Base-by-base conservation (phyloP, 2,113 vertebrate genomes). In the Oenanthe melanoleuca region DNA sequence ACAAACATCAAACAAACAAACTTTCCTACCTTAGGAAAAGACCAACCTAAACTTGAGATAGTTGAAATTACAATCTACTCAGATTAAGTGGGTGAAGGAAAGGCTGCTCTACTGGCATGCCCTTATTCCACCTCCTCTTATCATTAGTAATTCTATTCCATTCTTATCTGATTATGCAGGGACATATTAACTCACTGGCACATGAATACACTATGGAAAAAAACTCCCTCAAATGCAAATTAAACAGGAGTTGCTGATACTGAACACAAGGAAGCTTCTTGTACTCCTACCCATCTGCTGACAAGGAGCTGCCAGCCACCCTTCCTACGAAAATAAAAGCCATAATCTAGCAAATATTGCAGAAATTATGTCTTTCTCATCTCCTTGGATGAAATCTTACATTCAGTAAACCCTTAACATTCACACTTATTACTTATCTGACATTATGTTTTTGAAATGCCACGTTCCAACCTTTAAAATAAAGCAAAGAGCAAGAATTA, bases 111-210 rank as follows among this genome's bases (percentile, higher is more conserved):
- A 33, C 45, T 86, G 69, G n/a, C 65, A 60, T 93, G 55, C 57
- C 70, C 93, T 93, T 84, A 57, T 88, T 95, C 94, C 40, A 79
- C 88, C 79, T 95, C 89, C 50, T 82, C 69, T 92, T 95, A 89
- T 94, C 63, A 66, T 89, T 92, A 94, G 94, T 95, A 89, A 95
- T 96, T 95, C 94, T 93, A 95, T 95, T 95, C 96, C 65, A 73
- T 93, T 95, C 90, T 96, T 96, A 96, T 93, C 93, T 97, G 93
- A 96, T 96, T 92, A 90, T 93, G 55, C 95, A 93, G 75, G 69
- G 93, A 95, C 93, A 93, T 93, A 95, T 96, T 97, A 97, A 96
- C 89, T 95, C 79, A 38, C 66, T 93, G 81, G 93, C 88, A 95
- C 96, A 96, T 86, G 86, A 96, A 96, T 88, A 59, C 3, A 0